Percentiles rank a stretch among this genome's conserved stretches.
phyloP scores from a whole-genome alignment of 1,140 invertebrate species.

The Ectropis grisescens region DNA sequence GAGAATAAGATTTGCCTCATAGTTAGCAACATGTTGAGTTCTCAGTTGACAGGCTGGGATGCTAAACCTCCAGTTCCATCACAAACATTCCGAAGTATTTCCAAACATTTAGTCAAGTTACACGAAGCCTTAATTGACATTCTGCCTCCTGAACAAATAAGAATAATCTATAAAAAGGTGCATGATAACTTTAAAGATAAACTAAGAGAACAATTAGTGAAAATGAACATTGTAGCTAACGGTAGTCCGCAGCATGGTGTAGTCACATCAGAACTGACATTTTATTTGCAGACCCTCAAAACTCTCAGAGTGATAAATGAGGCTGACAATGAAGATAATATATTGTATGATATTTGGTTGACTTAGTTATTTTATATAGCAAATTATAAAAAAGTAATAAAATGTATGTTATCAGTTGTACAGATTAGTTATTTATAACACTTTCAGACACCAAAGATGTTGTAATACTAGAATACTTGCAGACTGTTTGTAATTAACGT shows the following conservation, averaged over 20 bases:
- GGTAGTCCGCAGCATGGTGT: conserved; percentile 96
- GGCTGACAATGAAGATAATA: conserved; percentile 79
- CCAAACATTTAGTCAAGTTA: conserved; percentile 91
- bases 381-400: neutral
- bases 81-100: conserved; percentile 91
- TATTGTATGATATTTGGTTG: conserved; percentile 85
- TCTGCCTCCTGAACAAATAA: conserved; percentile 80
- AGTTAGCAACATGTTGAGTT: conserved; percentile 85
- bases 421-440: conserved; percentile 1
- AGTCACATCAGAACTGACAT: conserved; percentile 94
- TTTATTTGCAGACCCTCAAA: conserved; percentile 94
- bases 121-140: conserved; percentile 91
- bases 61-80: conserved; percentile 96
- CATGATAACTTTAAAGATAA: conserved; percentile 91
- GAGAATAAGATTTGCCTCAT: conserved; percentile 92
- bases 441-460: conserved; percentile 3
- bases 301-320: conserved; percentile 85
- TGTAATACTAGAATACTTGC: too few species aligned
- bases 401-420: conserved; percentile 2
- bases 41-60: conserved; percentile 88
- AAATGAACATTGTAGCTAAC: conserved; percentile 93
- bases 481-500: too few species aligned
- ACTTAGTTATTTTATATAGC: conserved; percentile 60
- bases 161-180: conserved; percentile 83
- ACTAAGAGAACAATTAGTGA: conserved; percentile 84